Conservation (phyloP, 1,140 invertebrate species). For the Sarcophaga bullata region DNA sequence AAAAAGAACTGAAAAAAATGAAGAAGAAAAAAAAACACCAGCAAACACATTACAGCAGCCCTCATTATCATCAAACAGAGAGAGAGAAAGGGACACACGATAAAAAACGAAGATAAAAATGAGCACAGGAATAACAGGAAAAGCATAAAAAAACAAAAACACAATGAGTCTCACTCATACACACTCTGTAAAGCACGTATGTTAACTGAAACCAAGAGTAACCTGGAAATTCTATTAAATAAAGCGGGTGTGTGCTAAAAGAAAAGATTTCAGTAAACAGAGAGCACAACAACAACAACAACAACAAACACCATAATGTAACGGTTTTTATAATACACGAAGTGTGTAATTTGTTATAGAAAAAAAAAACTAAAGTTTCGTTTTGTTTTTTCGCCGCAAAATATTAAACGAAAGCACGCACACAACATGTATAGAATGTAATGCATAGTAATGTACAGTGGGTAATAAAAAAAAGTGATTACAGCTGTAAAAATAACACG, state of each 20-base stretch:
- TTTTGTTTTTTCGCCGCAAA: background rate
- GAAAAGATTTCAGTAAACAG: background rate
- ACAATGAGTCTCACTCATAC: background rate
- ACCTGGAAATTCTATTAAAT: background rate
- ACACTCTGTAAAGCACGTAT: too few relatives aligned
- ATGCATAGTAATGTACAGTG: too few relatives aligned
- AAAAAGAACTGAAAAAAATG: too few relatives aligned
- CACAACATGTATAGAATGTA: background rate
- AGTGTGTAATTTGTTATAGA: slow-evolving; percentile 3
- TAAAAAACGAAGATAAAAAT: background rate
- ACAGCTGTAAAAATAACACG: too few relatives aligned
- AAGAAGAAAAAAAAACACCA: too few relatives aligned
- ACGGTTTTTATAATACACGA: background rate
- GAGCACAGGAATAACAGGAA: background rate
- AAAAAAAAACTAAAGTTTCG: background rate
- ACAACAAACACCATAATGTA: too few relatives aligned
- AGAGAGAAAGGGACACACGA: background rate
- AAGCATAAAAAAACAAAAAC: background rate
- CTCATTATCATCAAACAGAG: background rate
- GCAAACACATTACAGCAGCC: background rate
- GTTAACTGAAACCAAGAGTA: background rate
- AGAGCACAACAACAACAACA: background rate
- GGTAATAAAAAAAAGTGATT: too few relatives aligned
- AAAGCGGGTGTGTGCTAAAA: background rate
- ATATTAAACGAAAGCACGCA: background rate